Evolutionary conservation across 2,113 vertebrate species (phyloP), one percentile per base, ranked within the genome.

Genomic region (Pionites leucogaster): DNA sequence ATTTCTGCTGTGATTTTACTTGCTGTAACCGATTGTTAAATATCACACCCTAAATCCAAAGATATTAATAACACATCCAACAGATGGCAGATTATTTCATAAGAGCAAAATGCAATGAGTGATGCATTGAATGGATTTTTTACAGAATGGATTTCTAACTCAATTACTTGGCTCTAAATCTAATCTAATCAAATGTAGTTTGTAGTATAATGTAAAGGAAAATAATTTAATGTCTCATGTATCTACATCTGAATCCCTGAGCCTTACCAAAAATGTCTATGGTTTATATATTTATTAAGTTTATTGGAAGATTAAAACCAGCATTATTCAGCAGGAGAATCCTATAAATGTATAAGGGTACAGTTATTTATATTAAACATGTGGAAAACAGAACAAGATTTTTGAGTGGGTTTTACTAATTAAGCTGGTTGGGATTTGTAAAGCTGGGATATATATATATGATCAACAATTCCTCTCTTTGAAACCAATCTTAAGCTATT

Each of bases 51-150:
- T 89, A 94, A 94, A 93, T 96, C 90, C 92, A 95, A 92, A 75
- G 80, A 94, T 97, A 75, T 97, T 97, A 97, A 90, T 81, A 96
- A 74, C 22, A 2, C 39, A 92, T 94, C 89, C 44, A 60, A 93
- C 95, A 97, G 95, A 95, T 97, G 96, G 97, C 93, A 96, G 94
- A 86, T 69, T 91, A 92, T 90, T 97, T 91, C 85, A 63, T 91
- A 93, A 91, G 90, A 77, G 65, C 72, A 96, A 97, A 94, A 96
- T 96, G 95, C 92, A 96, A 89, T 71, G 60, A 84, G 41, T 95
- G 96, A 95, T 94, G 75, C 37, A 69, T 71, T 94, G 93, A 97
- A 92, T 89, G 94, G 59, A 72, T 96, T 87, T 95, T 97, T 95
- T 82, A 86, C 71, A 90, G 88, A 97, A 94, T 41, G 11, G 37